These are phyloP conservation scores for Microctonus aethiopoides DNA, from an alignment of 2,888 invertebrate genomes.

Conservation along the genomic window DNA sequence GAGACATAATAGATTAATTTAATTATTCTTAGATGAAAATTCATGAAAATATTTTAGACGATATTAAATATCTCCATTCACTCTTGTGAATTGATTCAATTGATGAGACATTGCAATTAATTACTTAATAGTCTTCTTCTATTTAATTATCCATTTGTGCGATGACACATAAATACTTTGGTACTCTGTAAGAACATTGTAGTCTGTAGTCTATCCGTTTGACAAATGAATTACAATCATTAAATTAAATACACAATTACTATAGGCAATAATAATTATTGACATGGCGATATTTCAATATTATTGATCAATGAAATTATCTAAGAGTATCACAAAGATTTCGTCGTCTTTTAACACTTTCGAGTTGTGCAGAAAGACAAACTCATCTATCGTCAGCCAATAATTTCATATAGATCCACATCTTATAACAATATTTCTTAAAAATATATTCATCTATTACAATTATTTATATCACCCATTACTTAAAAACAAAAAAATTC, in stretches of 20 bases:
- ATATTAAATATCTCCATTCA: not conserved
- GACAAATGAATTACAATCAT: not conserved
- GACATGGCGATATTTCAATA: not conserved
- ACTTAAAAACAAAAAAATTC: not conserved
- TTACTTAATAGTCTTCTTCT: not conserved
- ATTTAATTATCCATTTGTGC: not conserved
- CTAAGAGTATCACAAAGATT: slow-evolving; percentile 2
- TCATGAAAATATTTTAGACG: not conserved
- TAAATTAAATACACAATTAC: not conserved
- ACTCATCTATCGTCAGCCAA: not conserved
- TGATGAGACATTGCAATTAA: not conserved
- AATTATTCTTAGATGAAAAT: not conserved
- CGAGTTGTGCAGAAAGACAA: not conserved
- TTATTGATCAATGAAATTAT: not conserved
- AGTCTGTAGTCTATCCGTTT: not conserved
- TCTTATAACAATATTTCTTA: not conserved
- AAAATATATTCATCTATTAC: not conserved
- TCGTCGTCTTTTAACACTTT: not conserved
- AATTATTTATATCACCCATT: not conserved
- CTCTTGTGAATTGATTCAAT: not conserved
- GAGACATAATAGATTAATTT: not conserved
- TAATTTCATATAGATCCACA: not conserved
- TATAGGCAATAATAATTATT: not conserved
- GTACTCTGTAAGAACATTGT: not conserved
- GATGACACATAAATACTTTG: not conserved